These are phyloP conservation scores for Asbolus verrucosus DNA, from an alignment of 1,140 invertebrate genomes.

Conservation along the genomic window DNA sequence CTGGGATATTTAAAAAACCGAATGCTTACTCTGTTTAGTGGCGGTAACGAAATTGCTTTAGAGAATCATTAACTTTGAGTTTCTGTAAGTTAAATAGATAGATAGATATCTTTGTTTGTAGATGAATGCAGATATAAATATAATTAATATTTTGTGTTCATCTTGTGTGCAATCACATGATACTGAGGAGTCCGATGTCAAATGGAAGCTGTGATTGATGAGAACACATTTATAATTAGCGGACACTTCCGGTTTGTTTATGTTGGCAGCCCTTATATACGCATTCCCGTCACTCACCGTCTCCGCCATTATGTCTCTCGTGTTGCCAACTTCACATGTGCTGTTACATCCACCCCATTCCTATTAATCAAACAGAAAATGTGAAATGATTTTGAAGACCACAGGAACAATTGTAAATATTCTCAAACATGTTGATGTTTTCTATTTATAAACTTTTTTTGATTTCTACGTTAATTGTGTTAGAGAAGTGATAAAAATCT, in stretches of 20 bases:
- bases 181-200: conserved; percentile 51
- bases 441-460: too few relatives aligned
- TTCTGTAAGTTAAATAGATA: too few relatives aligned
- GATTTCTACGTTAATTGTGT: too few relatives aligned
- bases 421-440: too few relatives aligned
- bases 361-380: conserved; percentile 4
- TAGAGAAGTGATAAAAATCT: not conserved
- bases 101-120: not conserved
- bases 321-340: conserved; percentile 60
- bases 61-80: too few relatives aligned
- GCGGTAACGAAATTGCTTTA: too few relatives aligned
- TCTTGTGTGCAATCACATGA: conserved; percentile 47
- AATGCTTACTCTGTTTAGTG: too few relatives aligned
- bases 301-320: conserved; percentile 52
- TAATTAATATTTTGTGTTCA: conserved; percentile 51
- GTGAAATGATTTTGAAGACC: conserved; percentile 7
- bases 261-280: conserved; percentile 62
- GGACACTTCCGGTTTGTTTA: conserved; percentile 64
- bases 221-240: conserved; percentile 64
- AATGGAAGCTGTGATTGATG: conserved; percentile 62
- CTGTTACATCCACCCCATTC: conserved; percentile 48
- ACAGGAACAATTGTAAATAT: too few relatives aligned
- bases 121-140: not conserved
- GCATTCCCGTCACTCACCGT: conserved; percentile 61
- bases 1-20: too few relatives aligned